phyloP scores from a whole-genome alignment of 1,140 invertebrate species.

The Eupristina koningsbergeri region DNA sequence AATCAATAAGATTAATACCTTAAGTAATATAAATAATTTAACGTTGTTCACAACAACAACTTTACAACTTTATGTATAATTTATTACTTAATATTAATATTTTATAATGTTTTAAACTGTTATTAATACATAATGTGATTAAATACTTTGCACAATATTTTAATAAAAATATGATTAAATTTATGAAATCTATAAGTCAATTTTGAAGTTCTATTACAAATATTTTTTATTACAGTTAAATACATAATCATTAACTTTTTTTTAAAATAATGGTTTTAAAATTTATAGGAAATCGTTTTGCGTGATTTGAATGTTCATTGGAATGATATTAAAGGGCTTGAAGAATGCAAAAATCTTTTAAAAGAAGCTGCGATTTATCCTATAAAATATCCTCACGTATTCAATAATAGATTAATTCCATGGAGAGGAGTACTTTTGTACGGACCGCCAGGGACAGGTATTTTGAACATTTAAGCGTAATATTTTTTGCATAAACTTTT shows the following conservation, averaged over 20 bases:
- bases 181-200: no score
- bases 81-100: neutral
- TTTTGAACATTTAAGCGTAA: neutral
- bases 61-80: no score
- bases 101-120: no score
- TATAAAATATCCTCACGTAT: constrained; percentile 87
- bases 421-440: constrained; percentile 89
- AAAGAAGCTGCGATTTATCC: constrained; percentile 93
- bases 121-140: no score
- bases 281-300: constrained; percentile 78
- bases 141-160: no score
- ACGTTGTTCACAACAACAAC: no score
- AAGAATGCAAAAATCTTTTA: constrained; percentile 86
- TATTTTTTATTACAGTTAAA: neutral
- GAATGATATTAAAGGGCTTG: constrained; percentile 84
- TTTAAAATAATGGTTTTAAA: neutral
- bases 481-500: no score
- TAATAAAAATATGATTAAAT: no score
- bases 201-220: neutral
- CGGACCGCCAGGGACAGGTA: constrained; percentile 85
- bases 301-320: constrained; percentile 79
- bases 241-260: neutral
- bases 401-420: constrained; percentile 83
- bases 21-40: no score
- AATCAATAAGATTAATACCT: no score